Conservation (phyloP, 2,113 vertebrate genomes). For the Pachypanchax playfairii region DNA sequence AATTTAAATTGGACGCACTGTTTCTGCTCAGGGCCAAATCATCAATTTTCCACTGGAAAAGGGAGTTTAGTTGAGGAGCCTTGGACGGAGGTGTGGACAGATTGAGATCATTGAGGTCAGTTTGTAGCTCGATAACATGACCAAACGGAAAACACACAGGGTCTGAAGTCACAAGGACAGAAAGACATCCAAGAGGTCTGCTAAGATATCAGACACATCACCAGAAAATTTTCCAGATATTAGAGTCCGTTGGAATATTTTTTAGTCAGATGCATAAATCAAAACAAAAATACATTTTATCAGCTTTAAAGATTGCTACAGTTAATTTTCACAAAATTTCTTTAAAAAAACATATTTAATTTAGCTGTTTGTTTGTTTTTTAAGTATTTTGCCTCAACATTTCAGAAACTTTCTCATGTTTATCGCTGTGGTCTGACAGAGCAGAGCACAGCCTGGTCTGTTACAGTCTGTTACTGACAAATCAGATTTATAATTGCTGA, state of each 20-base stretch:
- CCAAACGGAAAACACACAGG: constrained; percentile 41
- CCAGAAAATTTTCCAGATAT: constrained; percentile 30
- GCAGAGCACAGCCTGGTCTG: no score
- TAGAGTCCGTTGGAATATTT: constrained; percentile 23
- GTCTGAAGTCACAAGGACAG: constrained; percentile 42
- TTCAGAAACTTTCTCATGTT: no score
- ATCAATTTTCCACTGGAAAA: constrained; percentile 57
- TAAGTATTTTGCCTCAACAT: not conserved
- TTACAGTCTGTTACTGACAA: no score
- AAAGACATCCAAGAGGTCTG: constrained; percentile 34
- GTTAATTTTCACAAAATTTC: constrained; percentile 8
- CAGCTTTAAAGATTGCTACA: constrained; percentile 18
- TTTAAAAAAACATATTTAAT: constrained; percentile 1
- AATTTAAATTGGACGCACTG: constrained; percentile 27
- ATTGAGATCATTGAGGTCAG: constrained; percentile 76
- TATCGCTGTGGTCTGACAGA: no score
- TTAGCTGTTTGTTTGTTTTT: no score
- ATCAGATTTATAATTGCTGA: no score
- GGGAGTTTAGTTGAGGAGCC: constrained; percentile 31
- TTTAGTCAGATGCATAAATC: constrained; percentile 34
- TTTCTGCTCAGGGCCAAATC: constrained; percentile 21
- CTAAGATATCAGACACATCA: constrained; percentile 22
- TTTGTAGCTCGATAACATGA: constrained; percentile 54
- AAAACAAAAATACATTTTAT: constrained; percentile 7
- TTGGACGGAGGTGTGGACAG: constrained; percentile 65